phyloP scores from a whole-genome alignment of 2,113 vertebrate species.

The Tauraco erythrolophus region DNA sequence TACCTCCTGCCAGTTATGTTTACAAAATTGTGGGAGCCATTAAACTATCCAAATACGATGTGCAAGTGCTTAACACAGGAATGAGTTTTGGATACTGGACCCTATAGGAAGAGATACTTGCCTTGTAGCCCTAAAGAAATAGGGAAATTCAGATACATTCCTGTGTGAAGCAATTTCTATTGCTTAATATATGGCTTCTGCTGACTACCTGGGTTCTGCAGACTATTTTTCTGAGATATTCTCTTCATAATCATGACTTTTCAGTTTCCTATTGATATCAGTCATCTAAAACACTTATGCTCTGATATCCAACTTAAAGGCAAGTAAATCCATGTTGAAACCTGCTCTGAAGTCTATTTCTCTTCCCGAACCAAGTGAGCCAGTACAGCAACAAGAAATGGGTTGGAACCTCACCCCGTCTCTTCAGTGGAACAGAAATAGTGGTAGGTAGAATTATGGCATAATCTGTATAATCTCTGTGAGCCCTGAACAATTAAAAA shows the following conservation, averaged over 20 bases:
- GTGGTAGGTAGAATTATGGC: not conserved
- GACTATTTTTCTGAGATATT: not conserved
- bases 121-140: not conserved
- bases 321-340: not conserved
- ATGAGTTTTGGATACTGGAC: not conserved
- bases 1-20: not conserved
- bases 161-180: not conserved
- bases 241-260: rapidly evolving
- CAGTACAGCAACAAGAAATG: not conserved
- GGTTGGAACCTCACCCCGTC: not conserved
- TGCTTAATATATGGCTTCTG: not conserved
- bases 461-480: not conserved
- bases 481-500: not conserved
- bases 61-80: not conserved
- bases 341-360: not conserved
- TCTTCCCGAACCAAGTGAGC: not conserved
- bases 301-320: not conserved
- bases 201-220: not conserved
- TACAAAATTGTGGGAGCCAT: not conserved
- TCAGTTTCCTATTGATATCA: not conserved
- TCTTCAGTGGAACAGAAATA: not conserved
- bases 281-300: not conserved
- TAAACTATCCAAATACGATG: not conserved
- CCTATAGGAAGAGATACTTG: not conserved
- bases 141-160: not conserved